phyloP scores from a whole-genome alignment of 2,888 invertebrate genomes.

The Acleris holmiana region DNA sequence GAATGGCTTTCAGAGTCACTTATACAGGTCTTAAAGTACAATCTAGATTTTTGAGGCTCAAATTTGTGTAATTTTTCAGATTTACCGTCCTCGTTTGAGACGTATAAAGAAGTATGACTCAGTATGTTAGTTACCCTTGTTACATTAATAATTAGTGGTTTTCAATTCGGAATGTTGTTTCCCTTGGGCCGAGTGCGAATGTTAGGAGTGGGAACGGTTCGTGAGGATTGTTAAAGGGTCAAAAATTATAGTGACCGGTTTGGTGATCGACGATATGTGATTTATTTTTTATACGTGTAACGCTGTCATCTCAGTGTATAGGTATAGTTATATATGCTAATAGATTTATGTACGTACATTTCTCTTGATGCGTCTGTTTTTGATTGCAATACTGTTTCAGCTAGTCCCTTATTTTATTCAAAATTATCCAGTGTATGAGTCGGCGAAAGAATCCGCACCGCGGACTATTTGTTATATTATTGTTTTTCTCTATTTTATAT shows the following conservation, averaged over 20 bases:
- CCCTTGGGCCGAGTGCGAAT: slow-evolving; percentile 57
- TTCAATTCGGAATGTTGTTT: slow-evolving; percentile 57
- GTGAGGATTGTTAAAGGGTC: slow-evolving; percentile 45
- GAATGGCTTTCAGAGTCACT: slow-evolving; percentile 44
- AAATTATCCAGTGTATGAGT: slow-evolving; percentile 68
- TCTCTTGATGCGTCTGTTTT: slow-evolving; percentile 62
- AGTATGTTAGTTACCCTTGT: slow-evolving; percentile 74
- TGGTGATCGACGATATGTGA: slow-evolving; percentile 67
- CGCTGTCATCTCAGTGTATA: slow-evolving; percentile 75
- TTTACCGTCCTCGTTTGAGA: slow-evolving; percentile 50
- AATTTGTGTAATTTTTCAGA: slow-evolving; percentile 57
- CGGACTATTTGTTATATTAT: slow-evolving; percentile 65
- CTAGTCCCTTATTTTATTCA: slow-evolving; percentile 73
- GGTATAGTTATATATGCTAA: slow-evolving; percentile 57
- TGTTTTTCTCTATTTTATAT: slow-evolving; percentile 58
- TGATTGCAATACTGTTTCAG: slow-evolving; percentile 71
- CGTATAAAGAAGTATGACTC: slow-evolving; percentile 53
- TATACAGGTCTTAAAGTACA: slow-evolving; percentile 75
- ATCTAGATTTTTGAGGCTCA: slow-evolving; percentile 72
- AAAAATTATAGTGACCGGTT: slow-evolving; percentile 45
- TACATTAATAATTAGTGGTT: slow-evolving; percentile 54
- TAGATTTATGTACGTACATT: slow-evolving; percentile 62
- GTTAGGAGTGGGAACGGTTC: slow-evolving; percentile 30
- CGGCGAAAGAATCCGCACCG: slow-evolving; percentile 54
- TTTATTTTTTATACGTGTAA: slow-evolving; percentile 72